Evolutionary conservation across 37 sponge, comb jelly and placozoan species (phyloP), one percentile per base, ranked within the genome.

Genomic region (Agelas oroides): DNA sequence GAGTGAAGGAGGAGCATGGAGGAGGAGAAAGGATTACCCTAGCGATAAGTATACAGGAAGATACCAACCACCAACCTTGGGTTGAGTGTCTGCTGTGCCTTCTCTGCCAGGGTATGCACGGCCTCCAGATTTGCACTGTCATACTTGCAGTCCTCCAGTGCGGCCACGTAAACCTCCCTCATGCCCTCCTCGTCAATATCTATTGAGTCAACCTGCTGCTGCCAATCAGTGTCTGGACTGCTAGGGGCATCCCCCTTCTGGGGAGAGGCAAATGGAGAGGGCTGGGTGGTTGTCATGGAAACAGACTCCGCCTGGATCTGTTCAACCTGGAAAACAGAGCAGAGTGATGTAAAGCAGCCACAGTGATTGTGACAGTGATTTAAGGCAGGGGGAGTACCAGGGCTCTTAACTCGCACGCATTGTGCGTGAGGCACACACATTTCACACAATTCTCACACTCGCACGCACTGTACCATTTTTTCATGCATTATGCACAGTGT

Each of bases 111-210:
- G 18, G 80, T 54, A 56, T 90, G 91, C 0, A 65, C 76, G 1
- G 36, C 87, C 65, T 32, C 59, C 77, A 93, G 70, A 27, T 75
- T 80, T 18, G 89, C 82, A 58, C 74, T 70, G 41, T 91, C 88
- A 75, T 92, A 95, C 56, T 78, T 85, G 37, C 70, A 25, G 52
- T 59, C 91, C 54, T 87, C 85, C 61, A 95, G 88, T 0, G 96
- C 87, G 28, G 61, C 82, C 54, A 84, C 75, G 62, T 95, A 95
- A 30, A 86, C 39, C 20, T 87, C 88, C 36, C 62, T 40, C 20
- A 92, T 59, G 16, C 32, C 75, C 5, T 87, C 75, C 25, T 63
- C 40, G 56, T 75, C 75, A 14, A 86, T 64, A 0, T 34, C 65
- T 25, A 17, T 20, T 24, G 82, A 63, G 41, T 77, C 71, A 0